These are phyloP conservation scores for Drosophila austrosaltans DNA, from an alignment of 2,888 invertebrate species.

Conservation along the genomic window DNA sequence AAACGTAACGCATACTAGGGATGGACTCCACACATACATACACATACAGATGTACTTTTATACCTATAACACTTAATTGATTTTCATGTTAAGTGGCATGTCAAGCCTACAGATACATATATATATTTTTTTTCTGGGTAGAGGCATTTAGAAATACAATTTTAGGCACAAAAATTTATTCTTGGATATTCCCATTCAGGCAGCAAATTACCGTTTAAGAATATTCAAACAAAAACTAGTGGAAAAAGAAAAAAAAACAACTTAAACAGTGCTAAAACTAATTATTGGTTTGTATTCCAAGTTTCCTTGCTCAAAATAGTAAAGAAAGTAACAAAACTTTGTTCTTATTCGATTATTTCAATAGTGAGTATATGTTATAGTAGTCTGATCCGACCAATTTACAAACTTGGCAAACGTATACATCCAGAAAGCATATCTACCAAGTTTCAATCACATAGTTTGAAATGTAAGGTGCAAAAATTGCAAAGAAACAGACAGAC, in stretches of 20 bases:
- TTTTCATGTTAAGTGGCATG: conserved; percentile 54
- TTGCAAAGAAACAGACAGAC: too few relatives aligned
- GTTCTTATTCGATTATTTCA: too few relatives aligned
- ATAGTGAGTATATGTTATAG: too few relatives aligned
- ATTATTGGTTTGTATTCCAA: too few relatives aligned
- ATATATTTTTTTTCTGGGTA: not conserved
- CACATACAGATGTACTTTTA: conserved; percentile 11
- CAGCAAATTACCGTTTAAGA: not conserved
- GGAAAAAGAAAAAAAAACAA: not conserved
- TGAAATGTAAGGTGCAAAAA: too few relatives aligned
- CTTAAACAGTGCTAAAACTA: too few relatives aligned
- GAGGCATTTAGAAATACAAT: conserved; percentile 18
- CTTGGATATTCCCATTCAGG: not conserved
- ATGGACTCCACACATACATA: not conserved
- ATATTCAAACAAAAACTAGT: not conserved
- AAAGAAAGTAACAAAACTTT: too few relatives aligned
- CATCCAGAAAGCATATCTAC: too few relatives aligned
- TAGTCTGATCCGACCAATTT: too few relatives aligned
- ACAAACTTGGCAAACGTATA: too few relatives aligned
- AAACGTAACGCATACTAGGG: not conserved
- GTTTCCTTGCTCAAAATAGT: too few relatives aligned
- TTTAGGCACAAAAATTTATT: conserved; percentile 21
- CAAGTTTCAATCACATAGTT: too few relatives aligned
- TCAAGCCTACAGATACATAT: conserved; percentile 14
- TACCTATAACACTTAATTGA: conserved; percentile 65